A percentile compares a stretch with the other conserved stretches of the same genome.
These are phyloP conservation scores for Dufourea novaeangliae DNA, from an alignment of 1,140 invertebrate genomes.

Conservation along the genomic window DNA sequence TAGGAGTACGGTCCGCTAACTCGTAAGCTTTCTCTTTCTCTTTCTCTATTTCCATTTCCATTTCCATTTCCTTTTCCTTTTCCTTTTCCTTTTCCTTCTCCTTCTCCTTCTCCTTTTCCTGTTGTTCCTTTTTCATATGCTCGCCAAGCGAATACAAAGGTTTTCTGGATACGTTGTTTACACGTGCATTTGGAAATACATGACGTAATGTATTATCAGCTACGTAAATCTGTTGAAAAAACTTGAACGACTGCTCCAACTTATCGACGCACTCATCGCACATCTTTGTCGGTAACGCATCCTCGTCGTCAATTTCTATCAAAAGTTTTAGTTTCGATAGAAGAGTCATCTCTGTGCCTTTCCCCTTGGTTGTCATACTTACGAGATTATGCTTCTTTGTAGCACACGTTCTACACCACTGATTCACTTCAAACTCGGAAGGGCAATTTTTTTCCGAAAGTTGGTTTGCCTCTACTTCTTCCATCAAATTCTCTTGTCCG, in stretches of 20 bases:
- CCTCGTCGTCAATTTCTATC: conserved; percentile 56
- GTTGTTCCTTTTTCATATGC: conserved; percentile 41
- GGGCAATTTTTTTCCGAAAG: background rate
- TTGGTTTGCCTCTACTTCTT: background rate
- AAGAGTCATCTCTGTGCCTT: conserved; percentile 38
- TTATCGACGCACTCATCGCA: conserved; percentile 53
- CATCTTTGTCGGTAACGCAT: conserved; percentile 50
- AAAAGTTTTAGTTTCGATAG: conserved; percentile 55
- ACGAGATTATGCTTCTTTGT: conserved; percentile 50
- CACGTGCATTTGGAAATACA: conserved; percentile 42
- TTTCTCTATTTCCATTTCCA: background rate
- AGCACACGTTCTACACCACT: conserved; percentile 58
- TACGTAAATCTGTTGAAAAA: conserved; percentile 59
- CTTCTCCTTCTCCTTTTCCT: conserved; percentile 4
- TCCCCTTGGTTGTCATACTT: conserved; percentile 49
- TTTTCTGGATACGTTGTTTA: conserved; percentile 2
- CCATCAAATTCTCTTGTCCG: conserved; percentile 22
- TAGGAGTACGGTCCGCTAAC: background rate
- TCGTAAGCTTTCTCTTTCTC: background rate
- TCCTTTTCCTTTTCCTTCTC: background rate
- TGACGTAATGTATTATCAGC: conserved; percentile 52
- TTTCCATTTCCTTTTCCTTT: background rate
- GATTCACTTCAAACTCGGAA: conserved; percentile 31
- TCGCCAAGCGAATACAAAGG: conserved; percentile 30
- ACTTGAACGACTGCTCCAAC: conserved; percentile 55